A percentile compares a stretch with the other conserved stretches of the same genome.
Evolutionary conservation across 2,113 vertebrate species (phyloP).

Genomic region (Tringa solitaria): DNA sequence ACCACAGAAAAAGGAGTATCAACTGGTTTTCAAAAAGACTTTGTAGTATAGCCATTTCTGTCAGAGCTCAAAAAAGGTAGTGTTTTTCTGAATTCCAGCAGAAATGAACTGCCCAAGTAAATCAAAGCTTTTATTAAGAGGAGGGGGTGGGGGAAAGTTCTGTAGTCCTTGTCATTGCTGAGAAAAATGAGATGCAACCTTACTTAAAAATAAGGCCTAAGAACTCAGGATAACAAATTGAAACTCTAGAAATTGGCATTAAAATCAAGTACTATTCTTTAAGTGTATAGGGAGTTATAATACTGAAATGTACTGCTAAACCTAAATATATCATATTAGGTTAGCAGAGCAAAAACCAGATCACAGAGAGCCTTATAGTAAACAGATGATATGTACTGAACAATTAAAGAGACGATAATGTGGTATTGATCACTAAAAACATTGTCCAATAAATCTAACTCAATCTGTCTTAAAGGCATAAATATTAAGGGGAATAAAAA

Average conservation of each 20-base stretch:
- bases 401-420: not conserved
- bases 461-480: not conserved
- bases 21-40: not conserved
- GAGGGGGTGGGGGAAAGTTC: not conserved
- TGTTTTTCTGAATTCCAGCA: not conserved
- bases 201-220: not conserved
- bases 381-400: not conserved
- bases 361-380: not conserved
- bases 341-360: not conserved
- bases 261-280: not conserved
- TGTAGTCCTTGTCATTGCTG: not conserved
- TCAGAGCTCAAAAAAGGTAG: not conserved
- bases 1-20: not conserved
- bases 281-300: not conserved
- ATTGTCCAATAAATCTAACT: not conserved
- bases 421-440: not conserved
- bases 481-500: not conserved
- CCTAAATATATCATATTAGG: not conserved
- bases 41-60: not conserved
- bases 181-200: not conserved
- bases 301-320: not conserved
- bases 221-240: not conserved
- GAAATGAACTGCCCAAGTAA: not conserved
- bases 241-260: not conserved
- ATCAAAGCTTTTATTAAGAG: not conserved